These are phyloP conservation scores for Cryptophagus acutangulus DNA, from an alignment of 2,888 invertebrate genomes.

Conservation along the genomic window DNA sequence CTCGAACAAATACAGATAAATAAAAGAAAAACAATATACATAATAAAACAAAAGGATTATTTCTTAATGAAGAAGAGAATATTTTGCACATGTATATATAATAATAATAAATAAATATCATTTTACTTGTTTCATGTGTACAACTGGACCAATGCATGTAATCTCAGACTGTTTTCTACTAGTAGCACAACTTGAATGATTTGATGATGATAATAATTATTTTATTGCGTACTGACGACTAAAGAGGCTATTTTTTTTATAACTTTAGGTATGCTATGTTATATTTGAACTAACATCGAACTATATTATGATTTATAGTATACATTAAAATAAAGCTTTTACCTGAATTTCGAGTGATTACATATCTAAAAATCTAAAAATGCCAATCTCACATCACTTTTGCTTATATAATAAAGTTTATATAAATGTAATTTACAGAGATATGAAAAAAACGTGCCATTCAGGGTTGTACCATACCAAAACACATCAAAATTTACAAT, in stretches of 20 bases:
- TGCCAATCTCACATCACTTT: slow-evolving; percentile 40
- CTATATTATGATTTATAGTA: slow-evolving; percentile 45
- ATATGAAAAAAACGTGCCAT: slow-evolving; percentile 59
- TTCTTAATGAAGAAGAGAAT: too few relatives aligned
- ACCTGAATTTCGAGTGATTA: slow-evolving; percentile 45
- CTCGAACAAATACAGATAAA: slow-evolving; percentile 37
- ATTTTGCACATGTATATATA: too few relatives aligned
- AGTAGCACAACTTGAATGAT: slow-evolving; percentile 48
- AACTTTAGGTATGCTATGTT: slow-evolving; percentile 42
- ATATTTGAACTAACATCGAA: slow-evolving; percentile 49
- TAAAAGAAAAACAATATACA: slow-evolving; percentile 30
- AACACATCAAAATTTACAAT: slow-evolving; percentile 46
- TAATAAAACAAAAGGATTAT: too few relatives aligned
- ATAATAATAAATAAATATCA: too few relatives aligned
- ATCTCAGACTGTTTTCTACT: slow-evolving; percentile 42
- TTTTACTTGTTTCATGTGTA: slow-evolving; percentile 31
- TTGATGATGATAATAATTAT: too few relatives aligned
- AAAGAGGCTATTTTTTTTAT: slow-evolving; percentile 42
- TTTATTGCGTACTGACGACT: slow-evolving; percentile 48
- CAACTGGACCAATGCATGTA: slow-evolving; percentile 42
- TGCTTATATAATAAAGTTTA: slow-evolving; percentile 41
- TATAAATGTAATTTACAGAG: slow-evolving; percentile 40
- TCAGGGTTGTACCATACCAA: slow-evolving; percentile 69
- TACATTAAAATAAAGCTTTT: slow-evolving; percentile 48
- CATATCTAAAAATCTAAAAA: slow-evolving; percentile 34